Percentiles rank a stretch among this genome's conserved stretches.
Conservation (phyloP, 1,140 invertebrate species). For the Drosophila obscura region DNA sequence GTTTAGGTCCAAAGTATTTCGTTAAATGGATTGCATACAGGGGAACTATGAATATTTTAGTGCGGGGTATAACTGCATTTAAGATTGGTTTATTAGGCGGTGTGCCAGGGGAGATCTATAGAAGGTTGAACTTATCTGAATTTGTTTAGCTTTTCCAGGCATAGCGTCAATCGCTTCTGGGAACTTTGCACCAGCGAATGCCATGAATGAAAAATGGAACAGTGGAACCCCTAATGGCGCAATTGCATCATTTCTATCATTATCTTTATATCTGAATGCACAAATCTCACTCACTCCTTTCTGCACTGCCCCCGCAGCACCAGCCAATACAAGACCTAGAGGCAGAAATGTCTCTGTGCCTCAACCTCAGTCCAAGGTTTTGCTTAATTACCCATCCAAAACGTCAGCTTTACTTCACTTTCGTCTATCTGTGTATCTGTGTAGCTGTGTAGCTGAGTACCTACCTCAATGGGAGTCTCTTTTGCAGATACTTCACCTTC, state of each 20-base stretch:
- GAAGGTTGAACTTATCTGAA: too few species aligned
- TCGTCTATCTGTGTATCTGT: conserved; percentile 13
- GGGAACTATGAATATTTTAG: too few species aligned
- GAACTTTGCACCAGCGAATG: too few species aligned
- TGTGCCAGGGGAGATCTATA: too few species aligned
- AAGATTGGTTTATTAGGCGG: too few species aligned
- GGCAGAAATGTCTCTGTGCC: conserved; percentile 21
- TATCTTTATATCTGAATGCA: too few species aligned
- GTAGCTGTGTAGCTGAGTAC: conserved; percentile 20
- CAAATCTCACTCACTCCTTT: neutral
- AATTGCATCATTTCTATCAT: too few species aligned
- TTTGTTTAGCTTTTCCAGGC: too few species aligned
- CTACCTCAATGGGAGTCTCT: conserved; percentile 60
- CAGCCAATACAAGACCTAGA: neutral
- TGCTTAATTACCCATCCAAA: conserved; percentile 50
- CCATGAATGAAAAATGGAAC: too few species aligned
- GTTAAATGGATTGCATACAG: conserved; percentile 10
- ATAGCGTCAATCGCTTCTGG: too few species aligned
- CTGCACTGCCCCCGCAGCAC: neutral
- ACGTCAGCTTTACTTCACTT: conserved; percentile 32
- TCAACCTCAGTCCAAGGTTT: conserved; percentile 9
- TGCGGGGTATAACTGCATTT: too few species aligned
- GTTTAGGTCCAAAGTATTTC: conserved; percentile 1
- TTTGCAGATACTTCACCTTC: conserved; percentile 60
- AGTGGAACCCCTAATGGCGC: too few species aligned